Percentiles rank a stretch among this genome's conserved stretches.
These are phyloP conservation scores for Sebastes kiyomatsui DNA, from an alignment of 2,797 vertebrate genomes.

Conservation along the genomic window DNA sequence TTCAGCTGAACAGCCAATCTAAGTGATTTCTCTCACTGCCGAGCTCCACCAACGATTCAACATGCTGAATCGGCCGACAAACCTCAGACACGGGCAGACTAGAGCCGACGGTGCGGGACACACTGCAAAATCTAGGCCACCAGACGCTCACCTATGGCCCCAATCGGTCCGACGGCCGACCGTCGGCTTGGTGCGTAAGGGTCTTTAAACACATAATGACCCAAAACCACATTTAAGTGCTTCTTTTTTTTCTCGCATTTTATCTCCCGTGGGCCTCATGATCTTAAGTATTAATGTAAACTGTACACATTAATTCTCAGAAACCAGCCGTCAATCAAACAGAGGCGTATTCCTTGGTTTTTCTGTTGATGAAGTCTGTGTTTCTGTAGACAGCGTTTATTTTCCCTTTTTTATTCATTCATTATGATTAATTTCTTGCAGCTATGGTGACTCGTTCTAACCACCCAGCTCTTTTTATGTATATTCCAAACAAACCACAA, in stretches of 20 bases:
- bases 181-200: too few species aligned
- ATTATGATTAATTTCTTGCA: not conserved
- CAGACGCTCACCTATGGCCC: too few species aligned
- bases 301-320: not conserved
- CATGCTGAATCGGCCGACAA: too few species aligned
- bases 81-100: too few species aligned
- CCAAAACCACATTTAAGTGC: not conserved
- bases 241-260: not conserved
- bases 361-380: not conserved
- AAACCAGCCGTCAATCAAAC: not conserved
- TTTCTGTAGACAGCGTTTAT: not conserved
- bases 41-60: too few species aligned
- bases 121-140: too few species aligned
- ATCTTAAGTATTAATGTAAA: too few species aligned
- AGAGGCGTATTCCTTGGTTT: not conserved
- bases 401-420: not conserved
- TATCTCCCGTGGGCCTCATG: too few species aligned
- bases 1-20: too few species aligned
- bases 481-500: not conserved
- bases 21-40: too few species aligned
- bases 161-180: too few species aligned
- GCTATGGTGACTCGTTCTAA: not conserved
- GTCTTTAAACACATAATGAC: not conserved
- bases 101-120: too few species aligned
- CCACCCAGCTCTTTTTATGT: not conserved